These are phyloP conservation scores for Copidosoma floridanum DNA, from an alignment of 1,140 invertebrate species.

Conservation along the genomic window DNA sequence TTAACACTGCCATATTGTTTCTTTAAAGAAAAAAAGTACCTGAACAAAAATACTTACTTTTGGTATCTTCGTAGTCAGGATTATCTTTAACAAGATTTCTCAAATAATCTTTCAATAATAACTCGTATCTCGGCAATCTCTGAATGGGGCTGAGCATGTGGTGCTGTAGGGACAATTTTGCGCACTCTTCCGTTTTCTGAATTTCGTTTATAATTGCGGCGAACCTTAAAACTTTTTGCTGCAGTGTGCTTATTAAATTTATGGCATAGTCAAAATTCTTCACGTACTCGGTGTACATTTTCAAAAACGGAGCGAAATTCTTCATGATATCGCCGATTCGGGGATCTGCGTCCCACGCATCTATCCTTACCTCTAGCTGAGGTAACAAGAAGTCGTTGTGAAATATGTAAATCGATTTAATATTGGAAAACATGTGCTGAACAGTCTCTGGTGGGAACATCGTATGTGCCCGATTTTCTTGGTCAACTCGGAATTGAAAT, in stretches of 20 bases:
- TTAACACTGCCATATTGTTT: background rate
- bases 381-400: conserved; percentile 67
- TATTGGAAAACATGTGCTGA: conserved; percentile 54
- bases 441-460: conserved; percentile 51
- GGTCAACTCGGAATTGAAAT: conserved; percentile 59
- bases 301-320: conserved; percentile 73
- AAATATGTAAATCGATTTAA: conserved; percentile 62
- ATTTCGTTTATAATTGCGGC: conserved; percentile 64
- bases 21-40: too few species aligned
- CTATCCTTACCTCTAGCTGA: conserved; percentile 65
- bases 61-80: conserved; percentile 67
- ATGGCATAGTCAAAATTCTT: conserved; percentile 68
- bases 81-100: conserved; percentile 61
- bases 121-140: conserved; percentile 68
- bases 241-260: conserved; percentile 63
- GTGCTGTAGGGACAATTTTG: conserved; percentile 66
- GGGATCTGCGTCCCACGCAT: conserved; percentile 61
- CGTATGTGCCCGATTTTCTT: conserved; percentile 57
- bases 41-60: conserved; percentile 40
- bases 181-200: conserved; percentile 65
- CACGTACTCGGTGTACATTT: conserved; percentile 73
- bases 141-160: conserved; percentile 79
- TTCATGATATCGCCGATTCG: conserved; percentile 75
- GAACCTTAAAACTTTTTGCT: conserved; percentile 64
- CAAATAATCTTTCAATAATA: conserved; percentile 69